phyloP scores from a whole-genome alignment of 2,113 vertebrate species.

The Mionectes macconnelli region DNA sequence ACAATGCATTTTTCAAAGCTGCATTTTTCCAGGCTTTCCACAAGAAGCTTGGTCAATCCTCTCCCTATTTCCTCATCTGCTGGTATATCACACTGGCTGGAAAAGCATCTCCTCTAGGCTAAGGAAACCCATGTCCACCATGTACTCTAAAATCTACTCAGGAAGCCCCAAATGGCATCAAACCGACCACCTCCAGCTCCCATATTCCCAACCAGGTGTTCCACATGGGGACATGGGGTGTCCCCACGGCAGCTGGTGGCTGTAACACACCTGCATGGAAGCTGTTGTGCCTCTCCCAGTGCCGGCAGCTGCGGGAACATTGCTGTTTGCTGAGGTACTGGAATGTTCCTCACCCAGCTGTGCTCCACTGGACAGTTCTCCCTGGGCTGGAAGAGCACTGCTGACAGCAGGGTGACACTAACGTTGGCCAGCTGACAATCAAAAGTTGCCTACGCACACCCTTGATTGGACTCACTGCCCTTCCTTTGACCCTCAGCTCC shows the following conservation, averaged over 20 bases:
- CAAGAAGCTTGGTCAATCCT: accelerated
- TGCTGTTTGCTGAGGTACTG: neutral
- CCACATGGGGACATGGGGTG: accelerated
- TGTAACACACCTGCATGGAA: accelerated
- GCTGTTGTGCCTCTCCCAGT: neutral
- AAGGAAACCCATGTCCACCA: neutral
- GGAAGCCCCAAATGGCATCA: accelerated
- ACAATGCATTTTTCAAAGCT: neutral
- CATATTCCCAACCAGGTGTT: neutral
- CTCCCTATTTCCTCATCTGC: neutral
- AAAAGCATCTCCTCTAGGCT: neutral
- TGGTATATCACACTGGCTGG: neutral
- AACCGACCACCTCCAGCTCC: neutral
- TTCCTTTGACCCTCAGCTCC: conserved; percentile 32
- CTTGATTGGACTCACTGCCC: neutral
- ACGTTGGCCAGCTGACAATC: neutral
- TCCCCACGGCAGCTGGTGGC: neutral
- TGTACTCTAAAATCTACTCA: neutral
- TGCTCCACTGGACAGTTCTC: neutral
- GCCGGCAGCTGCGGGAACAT: neutral
- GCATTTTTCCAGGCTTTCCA: neutral
- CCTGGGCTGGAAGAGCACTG: neutral
- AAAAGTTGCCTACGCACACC: neutral
- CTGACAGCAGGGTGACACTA: neutral
- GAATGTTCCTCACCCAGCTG: conserved; percentile 5